phyloP scores from a whole-genome alignment of 2,797 vertebrate genomes.

The Hephaestus fuliginosus region DNA sequence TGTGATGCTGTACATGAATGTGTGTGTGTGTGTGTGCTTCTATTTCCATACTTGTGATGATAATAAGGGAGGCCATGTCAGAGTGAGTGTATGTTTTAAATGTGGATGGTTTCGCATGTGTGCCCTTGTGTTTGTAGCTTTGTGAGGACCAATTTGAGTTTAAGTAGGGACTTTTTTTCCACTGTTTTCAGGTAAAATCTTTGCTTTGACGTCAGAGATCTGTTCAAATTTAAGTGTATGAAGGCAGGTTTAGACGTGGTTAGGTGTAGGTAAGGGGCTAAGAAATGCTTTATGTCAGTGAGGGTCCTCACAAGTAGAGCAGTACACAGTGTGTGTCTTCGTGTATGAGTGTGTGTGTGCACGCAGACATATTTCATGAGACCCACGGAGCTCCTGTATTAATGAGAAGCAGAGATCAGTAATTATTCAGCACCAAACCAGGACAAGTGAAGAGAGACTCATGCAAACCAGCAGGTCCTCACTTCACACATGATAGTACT shows the following conservation, averaged over 20 bases:
- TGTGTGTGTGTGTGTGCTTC: background rate
- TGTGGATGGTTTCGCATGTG: background rate
- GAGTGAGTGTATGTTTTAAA: background rate
- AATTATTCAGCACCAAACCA: slow-evolving; percentile 54
- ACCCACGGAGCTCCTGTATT: slow-evolving; percentile 17
- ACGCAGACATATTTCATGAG: slow-evolving; percentile 30
- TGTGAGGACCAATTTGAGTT: background rate
- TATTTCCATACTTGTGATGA: background rate
- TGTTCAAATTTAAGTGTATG: background rate
- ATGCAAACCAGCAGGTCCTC: background rate
- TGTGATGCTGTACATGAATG: background rate
- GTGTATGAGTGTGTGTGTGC: background rate
- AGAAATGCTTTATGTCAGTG: background rate
- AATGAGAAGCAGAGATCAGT: slow-evolving; percentile 48
- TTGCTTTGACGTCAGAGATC: background rate
- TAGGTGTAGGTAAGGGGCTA: background rate
- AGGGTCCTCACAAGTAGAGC: background rate
- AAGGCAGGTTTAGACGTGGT: background rate
- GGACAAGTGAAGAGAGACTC: slow-evolving; percentile 21
- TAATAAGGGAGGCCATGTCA: background rate
- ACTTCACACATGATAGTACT: background rate
- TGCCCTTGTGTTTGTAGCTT: background rate
- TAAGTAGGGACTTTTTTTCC: background rate
- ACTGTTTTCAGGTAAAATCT: background rate
- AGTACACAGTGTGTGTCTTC: background rate